Conservation (phyloP, 2,113 vertebrate species). For the Miniopterus natalensis region DNA sequence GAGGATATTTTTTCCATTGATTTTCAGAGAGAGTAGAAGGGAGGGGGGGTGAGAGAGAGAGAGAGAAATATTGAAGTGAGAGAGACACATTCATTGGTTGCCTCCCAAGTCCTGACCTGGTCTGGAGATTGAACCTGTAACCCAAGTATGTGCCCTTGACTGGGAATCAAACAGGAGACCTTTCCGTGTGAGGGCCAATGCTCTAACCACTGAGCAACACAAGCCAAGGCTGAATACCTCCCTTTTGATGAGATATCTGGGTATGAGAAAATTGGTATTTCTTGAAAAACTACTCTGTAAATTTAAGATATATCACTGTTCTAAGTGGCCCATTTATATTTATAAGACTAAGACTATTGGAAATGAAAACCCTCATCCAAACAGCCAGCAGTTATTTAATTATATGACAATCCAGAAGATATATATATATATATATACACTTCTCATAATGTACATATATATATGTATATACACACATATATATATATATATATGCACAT, state of each 20-base stretch:
- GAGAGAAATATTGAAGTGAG: too few species aligned
- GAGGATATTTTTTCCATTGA: too few species aligned
- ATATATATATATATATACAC: not conserved
- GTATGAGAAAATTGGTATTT: not conserved
- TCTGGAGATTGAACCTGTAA: too few species aligned
- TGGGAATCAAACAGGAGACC: too few species aligned
- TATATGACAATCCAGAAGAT: not conserved
- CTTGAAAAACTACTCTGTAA: not conserved
- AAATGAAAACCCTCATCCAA: conserved; percentile 51
- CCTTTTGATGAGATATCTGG: not conserved
- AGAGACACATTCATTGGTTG: too few species aligned
- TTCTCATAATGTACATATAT: too few species aligned
- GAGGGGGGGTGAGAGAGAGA: too few species aligned
- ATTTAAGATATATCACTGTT: conserved; percentile 54
- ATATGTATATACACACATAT: not conserved
- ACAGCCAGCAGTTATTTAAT: conserved; percentile 64
- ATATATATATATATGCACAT: not conserved
- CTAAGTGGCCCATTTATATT: conserved; percentile 7
- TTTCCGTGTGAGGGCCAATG: too few species aligned
- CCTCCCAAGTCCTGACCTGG: too few species aligned
- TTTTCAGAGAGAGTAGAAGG: too few species aligned
- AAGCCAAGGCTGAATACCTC: not conserved
- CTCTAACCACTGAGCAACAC: too few species aligned
- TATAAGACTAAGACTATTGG: conserved; percentile 43
- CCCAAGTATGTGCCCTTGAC: too few species aligned